Evolutionary conservation across 2,888 invertebrate species (phyloP).

Genomic region (Polydesmus complanatus): DNA sequence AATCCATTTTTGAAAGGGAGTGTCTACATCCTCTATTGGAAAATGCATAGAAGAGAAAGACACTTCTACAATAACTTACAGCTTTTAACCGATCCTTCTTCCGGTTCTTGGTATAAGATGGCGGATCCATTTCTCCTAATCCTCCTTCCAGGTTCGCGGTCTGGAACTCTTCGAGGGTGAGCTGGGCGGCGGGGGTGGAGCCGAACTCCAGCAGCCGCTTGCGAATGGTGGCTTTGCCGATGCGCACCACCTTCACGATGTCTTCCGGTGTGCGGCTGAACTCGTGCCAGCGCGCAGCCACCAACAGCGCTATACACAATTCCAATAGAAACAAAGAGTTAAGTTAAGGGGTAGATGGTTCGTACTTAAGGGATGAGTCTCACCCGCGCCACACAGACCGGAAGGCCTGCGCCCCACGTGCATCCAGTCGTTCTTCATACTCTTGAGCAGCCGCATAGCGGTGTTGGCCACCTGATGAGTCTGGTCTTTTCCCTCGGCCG

Average conservation of each 20-base stretch:
- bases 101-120: conserved; percentile 80
- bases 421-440: conserved; percentile 97
- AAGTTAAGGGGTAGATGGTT: too few species aligned
- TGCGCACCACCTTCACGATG: conserved; percentile 85
- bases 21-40: too few species aligned
- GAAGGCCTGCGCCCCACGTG: conserved; percentile 92
- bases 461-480: conserved; percentile 93
- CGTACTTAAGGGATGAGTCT: too few species aligned
- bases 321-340: background rate
- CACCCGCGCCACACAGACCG: conserved; percentile 94
- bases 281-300: conserved; percentile 84
- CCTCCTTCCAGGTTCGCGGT: conserved; percentile 81
- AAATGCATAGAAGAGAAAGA: too few species aligned
- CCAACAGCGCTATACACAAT: conserved; percentile 58
- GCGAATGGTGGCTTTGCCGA: conserved; percentile 81
- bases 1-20: too few species aligned
- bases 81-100: conserved; percentile 45
- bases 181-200: conserved; percentile 84
- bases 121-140: conserved; percentile 81
- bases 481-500: too few species aligned
- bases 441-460: conserved; percentile 77
- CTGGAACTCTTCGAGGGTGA: conserved; percentile 94
- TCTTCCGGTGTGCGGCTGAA: conserved; percentile 74
- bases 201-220: conserved; percentile 88
- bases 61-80: too few species aligned